phyloP scores from a whole-genome alignment of 2,797 vertebrate species.

The Trichosurus vulpecula region DNA sequence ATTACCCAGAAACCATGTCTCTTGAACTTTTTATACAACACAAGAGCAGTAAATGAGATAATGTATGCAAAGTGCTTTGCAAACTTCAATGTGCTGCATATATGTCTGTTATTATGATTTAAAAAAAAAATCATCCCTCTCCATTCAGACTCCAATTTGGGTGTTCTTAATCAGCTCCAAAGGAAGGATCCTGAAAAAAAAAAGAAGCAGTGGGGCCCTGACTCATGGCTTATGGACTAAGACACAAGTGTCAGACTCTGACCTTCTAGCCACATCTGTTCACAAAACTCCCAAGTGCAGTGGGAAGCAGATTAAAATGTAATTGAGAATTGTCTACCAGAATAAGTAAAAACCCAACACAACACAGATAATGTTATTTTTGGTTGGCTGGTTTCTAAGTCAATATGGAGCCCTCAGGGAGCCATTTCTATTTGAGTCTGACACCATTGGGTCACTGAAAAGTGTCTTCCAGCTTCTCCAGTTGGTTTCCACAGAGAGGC shows the following conservation, averaged over 20 bases:
- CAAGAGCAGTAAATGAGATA: not conserved
- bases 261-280: too few relatives aligned
- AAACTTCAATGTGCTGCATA: not conserved
- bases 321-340: too few relatives aligned
- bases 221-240: not conserved
- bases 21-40: not conserved
- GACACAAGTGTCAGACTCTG: not conserved
- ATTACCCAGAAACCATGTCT: not conserved
- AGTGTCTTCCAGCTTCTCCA: too few relatives aligned
- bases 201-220: not conserved
- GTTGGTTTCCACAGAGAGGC: too few relatives aligned
- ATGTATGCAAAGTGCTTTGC: not conserved
- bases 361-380: too few relatives aligned
- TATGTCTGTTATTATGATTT: not conserved
- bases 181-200: constrained; percentile 35
- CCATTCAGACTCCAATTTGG: not conserved
- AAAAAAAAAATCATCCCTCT: not conserved
- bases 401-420: too few relatives aligned
- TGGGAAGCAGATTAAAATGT: too few relatives aligned
- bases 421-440: too few relatives aligned
- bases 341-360: too few relatives aligned
- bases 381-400: too few relatives aligned
- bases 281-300: too few relatives aligned
- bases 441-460: too few relatives aligned
- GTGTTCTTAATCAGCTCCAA: constrained; percentile 64